Percentiles rank a stretch among this genome's conserved stretches.
phyloP scores from a whole-genome alignment of 2,888 invertebrate species.

The Melipona bicolor region DNA sequence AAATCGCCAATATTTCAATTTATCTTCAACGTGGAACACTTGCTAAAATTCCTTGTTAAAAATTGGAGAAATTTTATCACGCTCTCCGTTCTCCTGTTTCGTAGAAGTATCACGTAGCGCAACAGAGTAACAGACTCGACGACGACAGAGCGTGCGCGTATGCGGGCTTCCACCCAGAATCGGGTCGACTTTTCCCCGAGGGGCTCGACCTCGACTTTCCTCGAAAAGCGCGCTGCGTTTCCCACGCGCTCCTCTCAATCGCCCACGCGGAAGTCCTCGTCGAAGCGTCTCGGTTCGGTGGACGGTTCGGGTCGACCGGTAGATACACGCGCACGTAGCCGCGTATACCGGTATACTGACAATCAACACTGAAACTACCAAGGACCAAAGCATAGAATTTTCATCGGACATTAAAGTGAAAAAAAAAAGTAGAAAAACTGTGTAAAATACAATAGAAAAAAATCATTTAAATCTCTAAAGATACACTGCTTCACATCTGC shows the following conservation, averaged over 20 bases:
- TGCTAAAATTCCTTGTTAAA: too few species aligned
- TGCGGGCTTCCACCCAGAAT: slow-evolving; percentile 20
- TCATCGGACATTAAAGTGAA: too few species aligned
- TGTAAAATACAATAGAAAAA: too few species aligned
- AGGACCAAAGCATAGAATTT: too few species aligned
- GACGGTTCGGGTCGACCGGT: slow-evolving; percentile 60
- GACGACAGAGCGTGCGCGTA: not conserved
- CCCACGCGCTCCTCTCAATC: slow-evolving; percentile 48
- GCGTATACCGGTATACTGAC: slow-evolving; percentile 54
- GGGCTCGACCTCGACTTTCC: slow-evolving; percentile 38
- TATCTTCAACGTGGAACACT: not conserved
- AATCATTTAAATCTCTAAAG: too few species aligned
- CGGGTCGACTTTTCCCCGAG: slow-evolving; percentile 20
- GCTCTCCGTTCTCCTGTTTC: not conserved
- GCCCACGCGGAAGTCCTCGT: slow-evolving; percentile 67
- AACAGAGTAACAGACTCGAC: not conserved
- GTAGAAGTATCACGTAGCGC: not conserved
- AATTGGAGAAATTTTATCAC: too few species aligned
- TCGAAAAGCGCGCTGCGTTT: slow-evolving; percentile 47
- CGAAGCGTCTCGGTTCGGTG: slow-evolving; percentile 64
- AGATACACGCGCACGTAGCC: slow-evolving; percentile 2
- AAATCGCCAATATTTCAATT: not conserved
- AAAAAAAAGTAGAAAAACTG: too few species aligned
- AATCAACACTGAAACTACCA: slow-evolving; percentile 23
- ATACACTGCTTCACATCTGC: too few species aligned